phyloP scores from a whole-genome alignment of 1,140 invertebrate genomes.

The Drosophila melanogaster region Release_6_plus_ISO1_MT NC_004354.4:18748501-18749000 shows the following conservation, averaged over 20 bases:
- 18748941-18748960: no score
- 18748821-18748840: no score
- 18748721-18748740: not conserved
- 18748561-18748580: slow-evolving; percentile 37
- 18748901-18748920: no score
- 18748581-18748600: slow-evolving; percentile 15
- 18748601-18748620: not conserved
- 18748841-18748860: no score
- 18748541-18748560: not conserved
- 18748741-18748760: not conserved
- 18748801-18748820: not conserved
- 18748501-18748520: slow-evolving; percentile 31
- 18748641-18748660: not conserved
- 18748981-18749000: no score
- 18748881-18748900: no score
- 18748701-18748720: not conserved
- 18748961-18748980: no score
- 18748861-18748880: no score
- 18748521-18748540: slow-evolving; percentile 28
- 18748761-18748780: not conserved
- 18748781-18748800: not conserved
- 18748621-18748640: not conserved
- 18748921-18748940: no score
- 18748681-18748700: not conserved
- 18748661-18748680: not conserved